A percentile compares a stretch with the other conserved stretches of the same genome.
These are phyloP conservation scores for Ladona fulva DNA, from an alignment of 1,140 invertebrate species.

Conservation along the genomic window DNA sequence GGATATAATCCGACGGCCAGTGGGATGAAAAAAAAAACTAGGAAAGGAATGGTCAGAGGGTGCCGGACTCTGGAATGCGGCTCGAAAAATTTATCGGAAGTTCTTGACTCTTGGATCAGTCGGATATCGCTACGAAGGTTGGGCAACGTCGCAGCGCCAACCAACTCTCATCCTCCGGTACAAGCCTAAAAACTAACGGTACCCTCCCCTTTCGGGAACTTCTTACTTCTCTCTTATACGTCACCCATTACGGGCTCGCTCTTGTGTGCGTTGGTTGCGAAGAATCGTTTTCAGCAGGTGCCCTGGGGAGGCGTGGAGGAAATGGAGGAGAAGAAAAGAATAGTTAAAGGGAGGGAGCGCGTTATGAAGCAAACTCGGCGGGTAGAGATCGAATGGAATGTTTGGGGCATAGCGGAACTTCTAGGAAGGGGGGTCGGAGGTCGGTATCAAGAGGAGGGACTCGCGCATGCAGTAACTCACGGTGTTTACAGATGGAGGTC, in stretches of 20 bases:
- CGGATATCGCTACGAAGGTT: no score
- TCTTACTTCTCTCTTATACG: background rate
- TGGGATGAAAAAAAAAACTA: no score
- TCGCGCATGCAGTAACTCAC: no score
- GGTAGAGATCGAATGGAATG: background rate
- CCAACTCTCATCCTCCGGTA: background rate
- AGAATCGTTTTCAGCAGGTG: background rate
- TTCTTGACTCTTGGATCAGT: no score
- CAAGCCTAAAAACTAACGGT: slow-evolving; percentile 5
- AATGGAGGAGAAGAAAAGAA: background rate
- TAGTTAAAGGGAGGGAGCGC: background rate
- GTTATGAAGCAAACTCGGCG: background rate
- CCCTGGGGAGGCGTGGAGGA: background rate
- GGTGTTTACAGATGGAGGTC: no score
- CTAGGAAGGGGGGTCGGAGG: background rate
- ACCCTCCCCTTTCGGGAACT: background rate
- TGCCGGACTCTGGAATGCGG: no score
- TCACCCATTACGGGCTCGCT: background rate
- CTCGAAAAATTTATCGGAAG: no score
- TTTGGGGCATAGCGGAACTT: slow-evolving; percentile 3
- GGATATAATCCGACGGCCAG: no score
- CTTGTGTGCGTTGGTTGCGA: background rate
- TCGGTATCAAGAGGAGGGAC: background rate
- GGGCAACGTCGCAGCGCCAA: background rate
- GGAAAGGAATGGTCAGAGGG: no score